Evolutionary conservation across 2,797 vertebrate genomes (phyloP).

Genomic region (Lithobates pipiens): DNA sequence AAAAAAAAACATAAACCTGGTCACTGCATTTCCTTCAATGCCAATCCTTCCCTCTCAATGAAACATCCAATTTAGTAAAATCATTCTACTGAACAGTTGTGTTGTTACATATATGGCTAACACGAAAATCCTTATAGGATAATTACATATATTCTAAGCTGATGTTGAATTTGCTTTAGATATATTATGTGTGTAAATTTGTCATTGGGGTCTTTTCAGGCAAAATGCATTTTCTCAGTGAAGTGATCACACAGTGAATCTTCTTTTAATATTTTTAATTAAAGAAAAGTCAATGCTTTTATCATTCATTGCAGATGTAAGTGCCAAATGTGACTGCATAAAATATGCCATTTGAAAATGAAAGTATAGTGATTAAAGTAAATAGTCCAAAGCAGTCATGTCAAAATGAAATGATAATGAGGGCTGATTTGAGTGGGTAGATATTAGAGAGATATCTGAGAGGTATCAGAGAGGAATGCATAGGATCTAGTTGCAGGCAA

Average conservation of each 20-base stretch:
- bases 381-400: background rate
- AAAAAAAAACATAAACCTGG: too few relatives aligned
- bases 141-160: too few relatives aligned
- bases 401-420: background rate
- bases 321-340: background rate
- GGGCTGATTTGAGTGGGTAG: background rate
- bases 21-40: too few relatives aligned
- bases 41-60: too few relatives aligned
- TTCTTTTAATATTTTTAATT: constrained; percentile 30
- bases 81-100: too few relatives aligned
- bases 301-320: background rate
- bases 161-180: background rate
- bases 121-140: too few relatives aligned
- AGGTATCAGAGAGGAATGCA: background rate
- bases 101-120: too few relatives aligned
- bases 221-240: too few relatives aligned
- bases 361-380: background rate
- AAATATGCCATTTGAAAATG: constrained; percentile 37
- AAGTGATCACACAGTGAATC: background rate
- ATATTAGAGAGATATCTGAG: background rate
- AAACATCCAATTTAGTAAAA: too few relatives aligned
- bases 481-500: background rate
- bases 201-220: background rate
- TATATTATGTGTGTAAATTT: background rate
- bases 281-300: constrained; percentile 10